Evolutionary conservation across 2,888 invertebrate genomes (phyloP).

Genomic region (Cistogaster globosa): DNA sequence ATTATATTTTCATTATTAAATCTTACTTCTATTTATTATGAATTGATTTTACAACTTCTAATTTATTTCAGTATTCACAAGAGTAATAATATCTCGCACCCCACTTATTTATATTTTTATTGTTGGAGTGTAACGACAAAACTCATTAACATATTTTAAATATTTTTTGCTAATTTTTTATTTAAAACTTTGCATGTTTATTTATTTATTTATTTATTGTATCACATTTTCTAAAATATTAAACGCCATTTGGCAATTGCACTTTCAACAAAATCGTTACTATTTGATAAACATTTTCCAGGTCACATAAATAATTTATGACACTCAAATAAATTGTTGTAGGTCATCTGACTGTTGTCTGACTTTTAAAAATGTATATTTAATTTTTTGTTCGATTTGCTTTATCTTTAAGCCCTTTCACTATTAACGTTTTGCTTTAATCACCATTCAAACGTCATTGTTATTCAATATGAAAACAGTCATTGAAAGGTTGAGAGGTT

Average conservation of each 20-base stretch:
- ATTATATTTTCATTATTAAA: no score
- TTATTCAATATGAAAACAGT: no score
- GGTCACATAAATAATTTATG: conserved; percentile 58
- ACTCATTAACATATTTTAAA: no score
- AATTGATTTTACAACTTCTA: no score
- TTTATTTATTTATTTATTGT: neutral
- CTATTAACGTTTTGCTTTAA: neutral
- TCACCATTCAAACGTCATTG: conserved; percentile 8
- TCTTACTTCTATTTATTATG: no score
- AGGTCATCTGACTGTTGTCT: conserved; percentile 27
- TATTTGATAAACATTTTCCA: conserved; percentile 48
- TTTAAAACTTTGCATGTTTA: conserved; percentile 1
- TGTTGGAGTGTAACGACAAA: no score
- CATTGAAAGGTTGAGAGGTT: no score
- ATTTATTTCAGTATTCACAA: no score
- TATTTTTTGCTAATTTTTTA: neutral
- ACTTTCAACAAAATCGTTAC: conserved; percentile 24
- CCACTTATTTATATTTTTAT: no score
- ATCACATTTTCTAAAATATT: conserved; percentile 7
- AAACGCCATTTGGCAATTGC: conserved; percentile 40
- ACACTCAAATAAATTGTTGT: conserved; percentile 27
- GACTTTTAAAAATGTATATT: neutral
- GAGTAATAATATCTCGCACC: no score
- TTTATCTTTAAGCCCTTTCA: neutral
- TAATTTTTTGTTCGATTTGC: conserved; percentile 1